These are phyloP conservation scores for Diploscapter pachys DNA, from an alignment of 1,140 invertebrate genomes.

Conservation along the genomic window DNA sequence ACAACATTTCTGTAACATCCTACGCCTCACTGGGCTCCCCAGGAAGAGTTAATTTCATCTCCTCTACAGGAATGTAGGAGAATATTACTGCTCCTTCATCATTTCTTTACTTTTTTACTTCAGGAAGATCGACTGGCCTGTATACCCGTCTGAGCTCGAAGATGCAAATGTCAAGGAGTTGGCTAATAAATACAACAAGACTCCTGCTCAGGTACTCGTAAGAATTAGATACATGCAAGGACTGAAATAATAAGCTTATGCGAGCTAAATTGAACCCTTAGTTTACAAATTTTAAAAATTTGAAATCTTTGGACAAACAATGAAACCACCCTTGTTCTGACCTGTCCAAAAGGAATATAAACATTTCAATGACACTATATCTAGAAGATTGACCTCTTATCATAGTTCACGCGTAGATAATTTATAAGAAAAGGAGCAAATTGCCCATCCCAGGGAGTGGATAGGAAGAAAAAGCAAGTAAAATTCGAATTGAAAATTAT, in stretches of 20 bases:
- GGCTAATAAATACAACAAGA: slow-evolving; percentile 65
- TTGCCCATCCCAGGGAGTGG: too few relatives aligned
- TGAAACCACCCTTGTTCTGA: background rate
- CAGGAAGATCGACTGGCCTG: slow-evolving; percentile 43
- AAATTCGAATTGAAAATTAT: background rate
- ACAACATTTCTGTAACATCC: slow-evolving; percentile 58
- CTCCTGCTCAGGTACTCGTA: slow-evolving; percentile 66
- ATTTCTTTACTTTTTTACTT: background rate
- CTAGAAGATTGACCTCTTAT: too few relatives aligned
- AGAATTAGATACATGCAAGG: background rate
- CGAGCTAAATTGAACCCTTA: background rate
- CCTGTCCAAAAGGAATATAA: background rate
- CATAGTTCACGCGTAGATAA: too few relatives aligned
- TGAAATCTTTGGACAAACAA: too few relatives aligned
- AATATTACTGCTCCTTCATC: background rate
- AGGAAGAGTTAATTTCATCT: slow-evolving; percentile 43
- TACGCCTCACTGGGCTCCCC: slow-evolving; percentile 61
- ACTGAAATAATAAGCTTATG: background rate
- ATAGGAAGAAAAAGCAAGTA: too few relatives aligned
- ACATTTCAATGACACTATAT: too few relatives aligned
- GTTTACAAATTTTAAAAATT: too few relatives aligned
- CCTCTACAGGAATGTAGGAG: slow-evolving; percentile 39
- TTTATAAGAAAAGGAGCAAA: too few relatives aligned
- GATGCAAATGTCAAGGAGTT: slow-evolving; percentile 66
- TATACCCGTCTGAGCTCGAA: slow-evolving; percentile 59